Evolutionary conservation across 30 jellyfish, hydroid and myxozoan species (phyloP), one percentile per base, ranked within the genome.

Genomic region (Chrysaora quinquecirrha): DNA sequence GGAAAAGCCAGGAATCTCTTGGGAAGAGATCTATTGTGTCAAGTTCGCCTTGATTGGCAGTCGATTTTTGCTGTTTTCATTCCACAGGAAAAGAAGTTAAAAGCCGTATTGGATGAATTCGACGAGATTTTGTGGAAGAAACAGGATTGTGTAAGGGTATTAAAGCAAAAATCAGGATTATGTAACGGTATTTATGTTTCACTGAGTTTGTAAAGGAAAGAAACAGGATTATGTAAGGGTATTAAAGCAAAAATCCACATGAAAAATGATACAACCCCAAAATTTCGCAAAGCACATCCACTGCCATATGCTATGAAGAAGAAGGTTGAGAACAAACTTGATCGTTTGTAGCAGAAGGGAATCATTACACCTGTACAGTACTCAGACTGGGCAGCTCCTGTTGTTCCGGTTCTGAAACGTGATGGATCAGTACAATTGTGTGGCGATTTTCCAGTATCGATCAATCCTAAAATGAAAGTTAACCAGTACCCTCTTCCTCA

Each of bases 301-400:
- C 35, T 71, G 14, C 92, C 78, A 67, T 71, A 35, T 79, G 82
- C 85, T 68, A 50, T 67, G 85, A 69, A 82, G 72, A 69, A 68
- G 85, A 82, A 34, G 34, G 82, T 79, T 64, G 90, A 79, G 75
- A 65, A 64, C 69, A 85, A 82, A 32, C 85, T 82, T 82, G 64
- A 82, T 82, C 62, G 92, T 70, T 82, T 82, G 71, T 71, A 68
- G 85, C 76, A 48, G 78, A 52, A 58, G 52, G 83, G 87, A 46
- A 70, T 68, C 76, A 70, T 82, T 52, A 52, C 85, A 67, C 85
- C 38, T 50, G 85, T 82, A 69, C 78, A 68, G 78, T 56, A 43
- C 76, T 81, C 85, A 48, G 91, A 81, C 77, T 81, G 91, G 84
- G 85, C 91, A 47, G 91, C 91, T 81, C 85, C 91, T 20, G 84